Percentiles rank a stretch among this genome's conserved stretches.
phyloP scores from a whole-genome alignment of 2,113 vertebrate species.

The Zosterops borbonicus region DNA sequence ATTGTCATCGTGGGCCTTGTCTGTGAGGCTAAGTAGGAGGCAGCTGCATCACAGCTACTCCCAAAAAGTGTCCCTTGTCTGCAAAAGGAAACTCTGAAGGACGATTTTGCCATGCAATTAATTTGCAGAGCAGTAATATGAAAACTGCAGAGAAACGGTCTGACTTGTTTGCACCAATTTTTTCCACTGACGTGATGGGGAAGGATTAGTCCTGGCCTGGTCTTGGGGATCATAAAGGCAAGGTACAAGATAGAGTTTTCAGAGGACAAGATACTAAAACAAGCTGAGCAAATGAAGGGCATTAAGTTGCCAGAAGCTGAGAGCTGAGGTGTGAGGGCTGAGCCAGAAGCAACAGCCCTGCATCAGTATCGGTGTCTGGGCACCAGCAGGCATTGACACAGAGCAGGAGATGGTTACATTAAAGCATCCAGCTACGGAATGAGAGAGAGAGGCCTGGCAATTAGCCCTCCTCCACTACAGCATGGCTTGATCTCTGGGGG shows the following conservation, averaged over 20 bases:
- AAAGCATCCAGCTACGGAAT: neutral
- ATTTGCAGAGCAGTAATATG: neutral
- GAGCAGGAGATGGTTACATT: neutral
- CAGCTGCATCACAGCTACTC: neutral
- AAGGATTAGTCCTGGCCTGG: neutral
- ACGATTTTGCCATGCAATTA: neutral
- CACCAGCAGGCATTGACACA: neutral
- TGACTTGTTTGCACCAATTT: neutral
- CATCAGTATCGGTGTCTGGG: accelerated
- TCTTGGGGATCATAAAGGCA: neutral
- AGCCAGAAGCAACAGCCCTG: neutral
- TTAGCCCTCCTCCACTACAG: neutral
- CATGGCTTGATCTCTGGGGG: neutral
- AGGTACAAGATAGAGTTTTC: neutral
- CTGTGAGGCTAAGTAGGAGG: neutral
- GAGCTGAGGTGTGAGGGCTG: neutral
- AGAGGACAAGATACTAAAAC: neutral
- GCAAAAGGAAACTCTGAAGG: neutral
- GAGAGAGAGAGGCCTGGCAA: neutral
- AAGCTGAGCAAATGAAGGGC: neutral
- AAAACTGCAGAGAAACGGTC: neutral
- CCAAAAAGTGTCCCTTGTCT: neutral
- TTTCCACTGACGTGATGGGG: neutral
- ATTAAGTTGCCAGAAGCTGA: neutral
- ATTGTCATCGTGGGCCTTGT: neutral